phyloP scores from a whole-genome alignment of 2,113 vertebrate species.

The Saimiri boliviensis region DNA sequence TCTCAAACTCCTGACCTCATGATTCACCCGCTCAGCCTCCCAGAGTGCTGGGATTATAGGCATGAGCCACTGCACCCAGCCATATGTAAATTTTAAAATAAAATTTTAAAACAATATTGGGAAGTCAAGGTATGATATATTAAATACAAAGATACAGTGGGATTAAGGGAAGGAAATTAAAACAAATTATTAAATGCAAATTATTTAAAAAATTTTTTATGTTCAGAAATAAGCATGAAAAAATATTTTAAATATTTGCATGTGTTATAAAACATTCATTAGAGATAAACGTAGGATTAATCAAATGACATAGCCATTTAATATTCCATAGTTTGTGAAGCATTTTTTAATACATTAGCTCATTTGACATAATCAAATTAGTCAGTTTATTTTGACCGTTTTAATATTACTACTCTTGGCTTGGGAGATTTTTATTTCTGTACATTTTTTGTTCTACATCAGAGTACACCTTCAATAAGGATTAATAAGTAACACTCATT shows the following conservation, averaged over 20 bases:
- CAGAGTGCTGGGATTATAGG: too few species aligned
- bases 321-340: slow-evolving; percentile 20
- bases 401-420: neutral
- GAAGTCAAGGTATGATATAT: neutral
- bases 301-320: neutral
- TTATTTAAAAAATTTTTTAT: neutral
- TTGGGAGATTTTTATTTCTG: neutral
- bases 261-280: neutral
- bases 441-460: neutral
- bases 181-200: neutral
- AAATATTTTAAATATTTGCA: neutral
- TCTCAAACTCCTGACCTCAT: too few species aligned
- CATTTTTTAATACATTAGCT: neutral
- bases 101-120: neutral
- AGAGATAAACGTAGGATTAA: neutral
- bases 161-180: slow-evolving; percentile 15
- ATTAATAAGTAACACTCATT: neutral
- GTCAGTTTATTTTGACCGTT: neutral
- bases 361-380: neutral
- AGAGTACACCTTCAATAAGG: neutral
- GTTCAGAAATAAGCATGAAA: too few species aligned
- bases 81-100: neutral
- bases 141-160: neutral
- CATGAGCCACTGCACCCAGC: too few species aligned
- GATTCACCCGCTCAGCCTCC: too few species aligned